Evolutionary conservation across 2,113 vertebrate genomes (phyloP), one percentile per base, ranked within the genome.

Genomic region (Apistogramma diplotaenia): DNA sequence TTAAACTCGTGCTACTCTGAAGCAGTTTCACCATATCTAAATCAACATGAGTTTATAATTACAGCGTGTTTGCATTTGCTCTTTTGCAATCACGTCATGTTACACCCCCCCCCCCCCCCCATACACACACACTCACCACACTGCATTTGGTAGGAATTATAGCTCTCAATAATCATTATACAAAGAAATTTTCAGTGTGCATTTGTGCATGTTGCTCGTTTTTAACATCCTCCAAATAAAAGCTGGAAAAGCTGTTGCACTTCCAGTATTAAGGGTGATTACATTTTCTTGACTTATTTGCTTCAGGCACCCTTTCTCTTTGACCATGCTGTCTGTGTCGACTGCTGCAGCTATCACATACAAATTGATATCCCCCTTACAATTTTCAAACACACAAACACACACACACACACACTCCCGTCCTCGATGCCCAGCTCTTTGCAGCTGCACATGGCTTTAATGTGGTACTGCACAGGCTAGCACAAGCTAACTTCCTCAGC

Each of bases 401-500:
- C 33, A 35, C 33, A 46, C 21, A 9, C 43, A 46, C 43, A 55
- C 55, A 43, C 72, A 51, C 56, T 53, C 18, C 1, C 4, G 16
- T 74, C 76, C 25, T 62, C 40, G 60, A 55, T 74, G 78, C 79
- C 46, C 59, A 56, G 59, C 67, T 76, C 76, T 21, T 60, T 2
- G 29, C 67, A 40, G 74, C 67, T 74, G 60, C 77, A 70, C 13
- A 79, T 59, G 43, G 75, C 76, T 81, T 58, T 67, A 88, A 88
- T 81, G 29, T 61, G 76, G 75, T 81, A 74, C 35, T 43, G 62
- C 79, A 82, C 77, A 77, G 54, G 88, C 85, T 87, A 85, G 46
- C 82, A 76, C 57, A 23, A 29, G 78, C 88, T 89, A 89, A 77
- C 86, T 74, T 74, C 78, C 67, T 75, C 73, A 73, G 74, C n/a